Percentiles rank a stretch among this genome's conserved stretches.
These are phyloP conservation scores for Brevimyrus niger DNA, from an alignment of 2,113 vertebrate species.

Conservation along the genomic window DNA sequence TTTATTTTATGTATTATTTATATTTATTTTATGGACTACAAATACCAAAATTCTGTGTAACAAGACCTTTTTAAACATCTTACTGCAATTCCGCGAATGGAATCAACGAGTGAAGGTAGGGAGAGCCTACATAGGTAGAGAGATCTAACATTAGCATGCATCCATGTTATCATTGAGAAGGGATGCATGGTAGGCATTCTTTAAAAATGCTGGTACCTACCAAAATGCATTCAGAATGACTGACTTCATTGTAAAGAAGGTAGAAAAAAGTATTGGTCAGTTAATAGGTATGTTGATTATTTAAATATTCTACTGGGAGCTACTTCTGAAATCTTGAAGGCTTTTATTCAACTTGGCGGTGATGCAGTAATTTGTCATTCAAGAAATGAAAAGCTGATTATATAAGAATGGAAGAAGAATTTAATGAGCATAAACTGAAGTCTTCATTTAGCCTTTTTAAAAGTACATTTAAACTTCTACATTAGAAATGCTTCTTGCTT, in stretches of 20 bases:
- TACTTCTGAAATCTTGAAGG: not conserved
- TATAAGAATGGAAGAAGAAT: not conserved
- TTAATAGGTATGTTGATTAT: not conserved
- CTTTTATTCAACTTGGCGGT: not conserved
- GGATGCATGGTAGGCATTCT: not conserved
- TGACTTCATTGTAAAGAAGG: not conserved
- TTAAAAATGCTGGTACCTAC: not conserved
- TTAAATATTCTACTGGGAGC: not conserved
- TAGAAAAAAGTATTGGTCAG: not conserved
- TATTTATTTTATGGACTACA: not conserved
- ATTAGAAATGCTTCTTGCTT: not conserved
- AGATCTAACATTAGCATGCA: not conserved
- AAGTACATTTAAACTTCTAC: not conserved
- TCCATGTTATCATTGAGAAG: not conserved
- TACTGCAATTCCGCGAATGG: slow-evolving; percentile 50
- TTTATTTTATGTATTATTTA: not conserved
- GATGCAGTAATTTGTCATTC: not conserved
- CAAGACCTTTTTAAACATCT: not conserved
- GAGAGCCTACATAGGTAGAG: no score
- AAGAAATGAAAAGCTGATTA: not conserved
- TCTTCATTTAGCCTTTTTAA: not conserved
- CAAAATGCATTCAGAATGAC: not conserved
- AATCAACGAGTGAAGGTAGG: slow-evolving; percentile 64
- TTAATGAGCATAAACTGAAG: not conserved
- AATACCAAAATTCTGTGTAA: not conserved